A percentile compares a stretch with the other conserved stretches of the same genome.
Evolutionary conservation across 2,888 invertebrate species (phyloP).

Genomic region (Fragum sueziense): DNA sequence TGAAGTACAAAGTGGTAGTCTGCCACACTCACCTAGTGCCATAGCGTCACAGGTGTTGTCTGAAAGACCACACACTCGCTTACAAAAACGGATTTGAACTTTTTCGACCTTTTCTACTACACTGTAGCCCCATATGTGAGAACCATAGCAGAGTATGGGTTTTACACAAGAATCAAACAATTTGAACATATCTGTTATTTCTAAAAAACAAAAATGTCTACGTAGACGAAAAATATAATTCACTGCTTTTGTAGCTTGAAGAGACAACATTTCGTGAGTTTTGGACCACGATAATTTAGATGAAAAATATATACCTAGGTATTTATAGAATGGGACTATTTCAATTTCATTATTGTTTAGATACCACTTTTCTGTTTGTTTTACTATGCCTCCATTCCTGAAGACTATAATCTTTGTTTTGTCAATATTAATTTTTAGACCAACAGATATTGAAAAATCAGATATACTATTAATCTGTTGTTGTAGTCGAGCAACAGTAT

Average conservation of each 20-base stretch:
- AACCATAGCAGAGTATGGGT: constrained; percentile 28
- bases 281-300: constrained; percentile 21
- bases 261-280: neutral
- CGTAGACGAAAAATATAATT: constrained; percentile 4
- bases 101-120: constrained; percentile 20
- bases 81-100: constrained; percentile 31
- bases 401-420: constrained; percentile 35
- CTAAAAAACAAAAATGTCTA: constrained; percentile 5
- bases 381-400: constrained; percentile 13
- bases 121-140: constrained; percentile 30
- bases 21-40: constrained; percentile 28
- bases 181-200: neutral
- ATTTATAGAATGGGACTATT: constrained; percentile 27
- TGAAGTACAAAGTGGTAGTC: constrained; percentile 20
- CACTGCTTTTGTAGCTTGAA: constrained; percentile 12
- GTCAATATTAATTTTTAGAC: constrained; percentile 13
- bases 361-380: constrained; percentile 34
- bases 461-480: constrained; percentile 3
- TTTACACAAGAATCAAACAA: constrained; percentile 25
- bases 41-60: constrained; percentile 20
- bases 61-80: constrained; percentile 8
- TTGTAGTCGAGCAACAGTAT: constrained; percentile 15
- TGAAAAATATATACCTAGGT: constrained; percentile 31
- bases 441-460: constrained; percentile 7
- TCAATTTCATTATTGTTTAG: constrained; percentile 15